phyloP scores from a whole-genome alignment of 2,113 vertebrate genomes.

The Syrmaticus mikado region DNA sequence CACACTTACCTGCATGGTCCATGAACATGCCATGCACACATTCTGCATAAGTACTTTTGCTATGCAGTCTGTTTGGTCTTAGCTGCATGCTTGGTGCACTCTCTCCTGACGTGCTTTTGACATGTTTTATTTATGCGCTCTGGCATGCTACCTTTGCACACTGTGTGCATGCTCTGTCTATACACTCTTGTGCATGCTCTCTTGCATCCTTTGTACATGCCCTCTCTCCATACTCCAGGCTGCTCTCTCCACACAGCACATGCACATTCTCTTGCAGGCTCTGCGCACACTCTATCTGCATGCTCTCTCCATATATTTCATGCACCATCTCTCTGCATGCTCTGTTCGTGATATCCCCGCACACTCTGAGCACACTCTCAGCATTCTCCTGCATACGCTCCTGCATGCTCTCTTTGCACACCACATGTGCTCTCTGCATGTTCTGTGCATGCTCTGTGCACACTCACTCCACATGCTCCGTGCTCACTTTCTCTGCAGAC shows the following conservation, averaged over 20 bases:
- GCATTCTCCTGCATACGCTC: background rate
- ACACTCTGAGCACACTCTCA: background rate
- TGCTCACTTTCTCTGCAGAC: background rate
- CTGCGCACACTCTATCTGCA: background rate
- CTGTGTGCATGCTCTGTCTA: accelerated
- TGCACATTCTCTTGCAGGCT: background rate
- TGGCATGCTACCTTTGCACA: background rate
- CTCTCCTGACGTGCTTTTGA: background rate
- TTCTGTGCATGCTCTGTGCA: background rate
- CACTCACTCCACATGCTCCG: background rate
- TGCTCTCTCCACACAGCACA: accelerated
- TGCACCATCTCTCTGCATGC: too few relatives aligned
- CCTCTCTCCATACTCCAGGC: accelerated
- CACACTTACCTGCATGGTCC: background rate
- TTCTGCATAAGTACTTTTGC: background rate
- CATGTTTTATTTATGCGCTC: background rate
- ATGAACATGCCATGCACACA: accelerated
- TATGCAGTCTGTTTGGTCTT: too few relatives aligned
- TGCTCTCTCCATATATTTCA: background rate
- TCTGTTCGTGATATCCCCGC: background rate
- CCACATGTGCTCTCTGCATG: background rate
- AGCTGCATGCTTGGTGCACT: background rate
- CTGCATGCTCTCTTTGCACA: background rate
- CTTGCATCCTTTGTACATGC: background rate
- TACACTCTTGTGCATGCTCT: background rate